A percentile compares a stretch with the other conserved stretches of the same genome.
These are phyloP conservation scores for Galeruca laticollis DNA, from an alignment of 2,888 invertebrate genomes.

Conservation along the genomic window DNA sequence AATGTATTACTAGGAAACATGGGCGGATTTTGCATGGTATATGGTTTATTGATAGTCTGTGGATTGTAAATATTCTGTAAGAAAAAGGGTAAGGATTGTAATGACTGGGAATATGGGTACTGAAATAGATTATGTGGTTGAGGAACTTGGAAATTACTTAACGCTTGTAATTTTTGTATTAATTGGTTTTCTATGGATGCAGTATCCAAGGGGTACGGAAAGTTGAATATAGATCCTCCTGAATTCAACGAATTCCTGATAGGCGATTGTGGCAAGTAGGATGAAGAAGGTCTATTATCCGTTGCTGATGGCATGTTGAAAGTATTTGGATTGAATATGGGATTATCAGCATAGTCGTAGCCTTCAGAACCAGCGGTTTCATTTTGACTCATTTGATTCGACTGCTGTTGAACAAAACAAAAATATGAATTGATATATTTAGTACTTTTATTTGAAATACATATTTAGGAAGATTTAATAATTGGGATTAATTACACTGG, in stretches of 20 bases:
- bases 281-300: slow-evolving; percentile 62
- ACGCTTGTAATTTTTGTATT: slow-evolving; percentile 68
- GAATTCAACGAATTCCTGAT: slow-evolving; percentile 60
- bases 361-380: slow-evolving; percentile 51
- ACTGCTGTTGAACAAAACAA: slow-evolving; percentile 43
- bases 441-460: slow-evolving; percentile 7
- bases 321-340: slow-evolving; percentile 59
- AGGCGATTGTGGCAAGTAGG: slow-evolving; percentile 62
- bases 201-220: slow-evolving; percentile 56
- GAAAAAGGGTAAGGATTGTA: slow-evolving; percentile 54
- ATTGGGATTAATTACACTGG: no score
- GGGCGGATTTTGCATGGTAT: slow-evolving; percentile 62
- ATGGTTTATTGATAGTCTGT: slow-evolving; percentile 58
- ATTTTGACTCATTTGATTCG: slow-evolving; percentile 45
- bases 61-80: slow-evolving; percentile 54
- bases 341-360: slow-evolving; percentile 54
- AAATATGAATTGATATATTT: slow-evolving; percentile 19
- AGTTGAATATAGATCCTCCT: slow-evolving; percentile 59
- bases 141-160: slow-evolving; percentile 66
- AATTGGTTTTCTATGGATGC: slow-evolving; percentile 66
- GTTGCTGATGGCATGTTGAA: slow-evolving; percentile 60
- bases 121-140: slow-evolving; percentile 56
- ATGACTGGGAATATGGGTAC: slow-evolving; percentile 54
- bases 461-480: not conserved
- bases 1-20: slow-evolving; percentile 59